Evolutionary conservation across 2,797 vertebrate genomes (phyloP).

Genomic region (Pseudomugil tenellus): DNA sequence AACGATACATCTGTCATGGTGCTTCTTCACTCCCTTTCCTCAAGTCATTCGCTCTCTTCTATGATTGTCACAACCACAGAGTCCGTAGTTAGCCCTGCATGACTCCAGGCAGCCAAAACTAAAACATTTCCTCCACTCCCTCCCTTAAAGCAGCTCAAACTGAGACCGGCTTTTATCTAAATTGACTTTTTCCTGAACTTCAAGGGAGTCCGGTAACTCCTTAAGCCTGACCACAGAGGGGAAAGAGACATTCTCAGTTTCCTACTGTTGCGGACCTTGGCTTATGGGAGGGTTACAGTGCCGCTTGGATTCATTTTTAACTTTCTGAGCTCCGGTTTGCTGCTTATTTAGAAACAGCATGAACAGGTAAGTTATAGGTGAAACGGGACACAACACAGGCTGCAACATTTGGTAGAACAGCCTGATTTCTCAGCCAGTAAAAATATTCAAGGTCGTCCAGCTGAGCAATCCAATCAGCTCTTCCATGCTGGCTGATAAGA

Average conservation of each 20-base stretch:
- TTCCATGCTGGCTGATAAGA: constrained; percentile 56
- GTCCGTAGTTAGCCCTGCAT: constrained; percentile 26
- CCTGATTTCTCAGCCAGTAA: constrained; percentile 37
- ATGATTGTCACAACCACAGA: constrained; percentile 34
- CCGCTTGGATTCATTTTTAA: constrained; percentile 59
- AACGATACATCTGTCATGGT: constrained; percentile 43
- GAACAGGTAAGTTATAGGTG: not conserved
- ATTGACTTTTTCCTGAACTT: constrained; percentile 80
- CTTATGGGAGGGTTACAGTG: constrained; percentile 42
- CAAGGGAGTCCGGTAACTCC: constrained; percentile 34
- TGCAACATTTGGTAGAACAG: constrained; percentile 32
- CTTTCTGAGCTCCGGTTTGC: constrained; percentile 36
- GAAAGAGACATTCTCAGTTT: constrained; percentile 21
- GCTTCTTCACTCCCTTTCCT: constrained; percentile 10
- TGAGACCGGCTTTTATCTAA: constrained; percentile 64
- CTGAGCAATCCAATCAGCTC: constrained; percentile 36
- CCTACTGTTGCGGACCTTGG: constrained; percentile 67
- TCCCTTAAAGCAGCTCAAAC: constrained; percentile 40
- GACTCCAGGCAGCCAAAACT: constrained; percentile 28
- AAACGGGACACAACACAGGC: not conserved
- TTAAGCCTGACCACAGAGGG: constrained; percentile 6
- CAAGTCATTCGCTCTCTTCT: constrained; percentile 12
- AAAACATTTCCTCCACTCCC: constrained; percentile 59
- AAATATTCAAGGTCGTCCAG: constrained; percentile 48
- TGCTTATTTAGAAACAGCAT: constrained; percentile 1